These are phyloP conservation scores for Pseudocheirus occidentalis DNA, from an alignment of 2,797 vertebrate species.

Conservation along the genomic window DNA sequence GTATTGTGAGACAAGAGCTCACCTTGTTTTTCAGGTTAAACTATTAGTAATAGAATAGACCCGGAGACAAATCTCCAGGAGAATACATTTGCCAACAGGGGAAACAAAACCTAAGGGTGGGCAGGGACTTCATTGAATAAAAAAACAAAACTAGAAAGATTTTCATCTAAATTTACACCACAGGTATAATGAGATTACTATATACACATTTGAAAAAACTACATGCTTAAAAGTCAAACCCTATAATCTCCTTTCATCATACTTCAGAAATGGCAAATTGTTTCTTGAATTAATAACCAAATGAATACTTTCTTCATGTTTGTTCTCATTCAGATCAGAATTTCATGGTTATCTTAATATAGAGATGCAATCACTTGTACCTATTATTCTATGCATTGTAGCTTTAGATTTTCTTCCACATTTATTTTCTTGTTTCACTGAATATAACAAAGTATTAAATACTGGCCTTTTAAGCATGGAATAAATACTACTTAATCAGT, in stretches of 20 bases:
- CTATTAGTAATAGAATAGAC: not conserved
- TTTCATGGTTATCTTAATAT: constrained; percentile 46
- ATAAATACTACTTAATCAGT: not conserved
- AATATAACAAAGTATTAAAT: constrained; percentile 49
- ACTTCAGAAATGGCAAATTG: constrained; percentile 53
- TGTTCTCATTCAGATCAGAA: constrained; percentile 57
- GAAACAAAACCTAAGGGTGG: not conserved
- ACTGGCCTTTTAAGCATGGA: not conserved
- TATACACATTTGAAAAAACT: constrained; percentile 48
- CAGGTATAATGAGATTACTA: constrained; percentile 68
- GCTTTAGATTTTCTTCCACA: constrained; percentile 12
- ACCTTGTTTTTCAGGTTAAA: constrained; percentile 20
- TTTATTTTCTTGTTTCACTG: constrained; percentile 38
- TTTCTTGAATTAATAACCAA: constrained; percentile 68
- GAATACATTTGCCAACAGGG: not conserved
- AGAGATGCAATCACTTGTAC: constrained; percentile 33
- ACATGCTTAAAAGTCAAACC: constrained; percentile 56
- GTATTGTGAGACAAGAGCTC: constrained; percentile 34
- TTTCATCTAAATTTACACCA: constrained; percentile 52
- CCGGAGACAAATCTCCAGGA: not conserved
- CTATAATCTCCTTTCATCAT: constrained; percentile 60
- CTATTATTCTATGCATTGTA: constrained; percentile 3
- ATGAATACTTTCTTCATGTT: constrained; percentile 50
- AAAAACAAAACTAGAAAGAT: constrained; percentile 26
- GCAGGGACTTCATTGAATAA: not conserved